Evolutionary conservation across 2,888 invertebrate species (phyloP).

Genomic region (Allophyes oxyacanthae): DNA sequence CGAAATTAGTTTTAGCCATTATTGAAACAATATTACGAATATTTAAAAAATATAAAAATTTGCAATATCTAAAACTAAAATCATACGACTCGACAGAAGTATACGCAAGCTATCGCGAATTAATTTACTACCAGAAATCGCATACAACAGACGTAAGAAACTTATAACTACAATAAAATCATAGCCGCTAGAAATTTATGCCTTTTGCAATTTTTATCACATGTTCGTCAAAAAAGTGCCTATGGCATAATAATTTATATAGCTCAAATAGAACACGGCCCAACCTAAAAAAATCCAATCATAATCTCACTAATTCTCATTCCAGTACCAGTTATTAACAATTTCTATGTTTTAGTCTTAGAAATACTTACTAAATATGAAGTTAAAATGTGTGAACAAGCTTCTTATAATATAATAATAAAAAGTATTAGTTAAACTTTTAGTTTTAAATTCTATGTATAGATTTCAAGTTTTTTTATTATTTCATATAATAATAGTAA

Average conservation of each 20-base stretch:
- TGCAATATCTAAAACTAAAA: constrained; percentile 51
- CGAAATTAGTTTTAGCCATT: constrained; percentile 46
- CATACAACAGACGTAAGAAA: constrained; percentile 33
- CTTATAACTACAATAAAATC: constrained; percentile 52
- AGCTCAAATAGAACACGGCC: constrained; percentile 61
- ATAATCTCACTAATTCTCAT: constrained; percentile 76
- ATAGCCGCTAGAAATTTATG: constrained; percentile 59
- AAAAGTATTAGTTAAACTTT: constrained; percentile 88
- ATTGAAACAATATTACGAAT: constrained; percentile 6
- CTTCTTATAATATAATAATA: constrained; percentile 87
- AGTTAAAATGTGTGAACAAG: constrained; percentile 89
- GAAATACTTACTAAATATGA: constrained; percentile 85
- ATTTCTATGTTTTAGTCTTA: constrained; percentile 77
- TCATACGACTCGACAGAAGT: constrained; percentile 42
- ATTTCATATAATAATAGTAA: constrained; percentile 82
- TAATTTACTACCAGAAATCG: constrained; percentile 23
- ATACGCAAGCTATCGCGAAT: constrained; percentile 62
- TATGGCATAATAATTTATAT: constrained; percentile 73
- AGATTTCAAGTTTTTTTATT: constrained; percentile 84
- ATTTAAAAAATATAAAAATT: constrained; percentile 7
- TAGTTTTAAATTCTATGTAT: constrained; percentile 88
- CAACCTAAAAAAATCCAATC: constrained; percentile 67
- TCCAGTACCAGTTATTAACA: constrained; percentile 72
- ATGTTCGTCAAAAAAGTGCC: constrained; percentile 76
- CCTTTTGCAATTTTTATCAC: constrained; percentile 73